Evolutionary conservation across 64 coral and sea anemone genomes (phyloP).

Genomic region (Trachythela sp.): DNA sequence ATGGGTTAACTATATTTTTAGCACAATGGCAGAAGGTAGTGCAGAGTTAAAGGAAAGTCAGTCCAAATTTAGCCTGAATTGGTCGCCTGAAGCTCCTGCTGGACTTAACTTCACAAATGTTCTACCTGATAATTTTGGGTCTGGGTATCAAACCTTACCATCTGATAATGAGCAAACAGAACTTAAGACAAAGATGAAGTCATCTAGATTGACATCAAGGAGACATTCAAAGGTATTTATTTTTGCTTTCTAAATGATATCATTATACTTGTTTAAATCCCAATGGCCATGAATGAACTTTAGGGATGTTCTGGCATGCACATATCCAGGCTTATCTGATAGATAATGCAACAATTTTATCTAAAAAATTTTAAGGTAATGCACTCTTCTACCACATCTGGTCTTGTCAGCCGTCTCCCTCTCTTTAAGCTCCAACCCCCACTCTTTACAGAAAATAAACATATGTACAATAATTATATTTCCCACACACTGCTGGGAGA

Average conservation of each 20-base stretch:
- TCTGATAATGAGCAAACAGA: background rate
- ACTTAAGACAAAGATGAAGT: background rate
- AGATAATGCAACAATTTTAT: no score
- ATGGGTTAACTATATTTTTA: background rate
- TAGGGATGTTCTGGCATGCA: no score
- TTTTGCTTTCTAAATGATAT: background rate
- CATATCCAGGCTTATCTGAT: no score
- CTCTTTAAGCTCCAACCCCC: no score
- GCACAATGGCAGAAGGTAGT: background rate
- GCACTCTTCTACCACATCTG: no score
- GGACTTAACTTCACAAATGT: background rate
- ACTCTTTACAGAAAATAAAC: no score
- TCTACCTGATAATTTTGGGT: background rate
- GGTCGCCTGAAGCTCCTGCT: background rate
- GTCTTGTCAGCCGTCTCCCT: no score
- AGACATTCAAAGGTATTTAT: background rate
- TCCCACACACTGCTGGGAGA: no score
- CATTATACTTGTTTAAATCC: no score
- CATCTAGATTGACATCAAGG: background rate
- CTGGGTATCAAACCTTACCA: background rate
- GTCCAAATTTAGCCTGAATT: background rate
- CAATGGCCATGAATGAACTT: no score
- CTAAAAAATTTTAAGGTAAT: no score
- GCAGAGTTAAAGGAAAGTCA: background rate
- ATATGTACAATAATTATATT: no score